Conservation (phyloP, 2,888 invertebrate genomes). For the Nomada goodeniana region DNA sequence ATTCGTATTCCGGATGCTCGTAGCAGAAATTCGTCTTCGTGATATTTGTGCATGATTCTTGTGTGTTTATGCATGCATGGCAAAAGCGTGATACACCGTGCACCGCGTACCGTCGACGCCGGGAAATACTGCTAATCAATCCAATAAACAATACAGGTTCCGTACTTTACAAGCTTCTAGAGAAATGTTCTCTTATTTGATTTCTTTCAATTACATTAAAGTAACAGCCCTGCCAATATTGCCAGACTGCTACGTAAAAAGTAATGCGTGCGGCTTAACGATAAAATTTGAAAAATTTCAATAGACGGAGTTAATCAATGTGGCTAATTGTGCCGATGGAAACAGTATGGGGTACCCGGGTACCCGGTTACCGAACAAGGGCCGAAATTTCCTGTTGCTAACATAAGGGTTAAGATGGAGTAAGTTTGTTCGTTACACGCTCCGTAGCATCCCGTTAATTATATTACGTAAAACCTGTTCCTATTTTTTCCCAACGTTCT, state of each 20-base stretch:
- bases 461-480: conserved; percentile 44
- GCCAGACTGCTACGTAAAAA: too few relatives aligned
- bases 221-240: too few relatives aligned
- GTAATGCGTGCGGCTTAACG: too few relatives aligned
- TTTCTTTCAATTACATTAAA: conserved; percentile 14
- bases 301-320: too few relatives aligned
- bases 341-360: too few relatives aligned
- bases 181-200: not conserved
- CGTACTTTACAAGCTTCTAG: not conserved
- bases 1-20: conserved; percentile 50
- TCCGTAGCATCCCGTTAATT: conserved; percentile 42
- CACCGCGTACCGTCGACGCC: not conserved
- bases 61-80: conserved; percentile 21
- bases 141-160: not conserved
- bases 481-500: conserved; percentile 22
- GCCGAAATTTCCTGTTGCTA: too few relatives aligned
- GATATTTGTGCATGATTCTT: conserved; percentile 21
- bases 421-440: conserved; percentile 39
- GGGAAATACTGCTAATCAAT: conserved; percentile 1
- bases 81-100: not conserved
- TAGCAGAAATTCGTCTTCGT: conserved; percentile 21
- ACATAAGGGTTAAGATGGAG: not conserved
- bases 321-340: too few relatives aligned
- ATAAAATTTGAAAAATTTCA: too few relatives aligned
- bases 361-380: not conserved